Percentiles rank a stretch among this genome's conserved stretches.
phyloP scores from a whole-genome alignment of 1,140 invertebrate species.

The Conopomorpha cramerella region DNA sequence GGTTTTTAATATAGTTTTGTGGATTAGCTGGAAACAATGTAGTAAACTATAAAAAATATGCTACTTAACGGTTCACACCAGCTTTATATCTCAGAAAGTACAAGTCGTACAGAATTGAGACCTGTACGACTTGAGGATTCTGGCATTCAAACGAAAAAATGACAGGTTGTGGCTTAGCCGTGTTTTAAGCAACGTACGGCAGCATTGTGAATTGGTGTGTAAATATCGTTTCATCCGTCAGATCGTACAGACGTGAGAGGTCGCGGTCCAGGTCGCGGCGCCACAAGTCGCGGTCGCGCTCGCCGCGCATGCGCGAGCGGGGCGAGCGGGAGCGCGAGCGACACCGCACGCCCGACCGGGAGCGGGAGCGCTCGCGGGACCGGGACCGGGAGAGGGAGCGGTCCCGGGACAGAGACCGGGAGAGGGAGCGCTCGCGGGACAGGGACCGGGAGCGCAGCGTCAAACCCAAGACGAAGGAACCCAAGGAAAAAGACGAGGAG shows the following conservation, averaged over 20 bases:
- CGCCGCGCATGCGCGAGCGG: conserved; percentile 30
- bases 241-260: conserved; percentile 45
- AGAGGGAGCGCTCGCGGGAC: conserved; percentile 16
- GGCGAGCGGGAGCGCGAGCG: conserved; percentile 11
- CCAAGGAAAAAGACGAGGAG: conserved; percentile 50
- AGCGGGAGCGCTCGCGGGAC: conserved; percentile 11
- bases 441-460: conserved; percentile 17
- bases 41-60: no score
- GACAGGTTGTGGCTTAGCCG: no score
- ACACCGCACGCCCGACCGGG: conserved; percentile 9
- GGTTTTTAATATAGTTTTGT: no score
- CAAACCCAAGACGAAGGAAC: conserved; percentile 37
- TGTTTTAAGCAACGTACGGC: no score
- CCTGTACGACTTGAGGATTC: no score
- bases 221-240: conserved; percentile 8
- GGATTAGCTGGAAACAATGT: no score
- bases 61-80: no score
- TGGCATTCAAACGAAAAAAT: no score
- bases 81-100: no score
- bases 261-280: conserved; percentile 50
- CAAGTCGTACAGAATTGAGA: no score
- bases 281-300: conserved; percentile 51
- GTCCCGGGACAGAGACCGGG: conserved; percentile 23
- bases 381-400: conserved; percentile 14
- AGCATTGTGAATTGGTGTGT: no score